Conservation (phyloP, 2,888 invertebrate species). For the Ophion ellenae region DNA sequence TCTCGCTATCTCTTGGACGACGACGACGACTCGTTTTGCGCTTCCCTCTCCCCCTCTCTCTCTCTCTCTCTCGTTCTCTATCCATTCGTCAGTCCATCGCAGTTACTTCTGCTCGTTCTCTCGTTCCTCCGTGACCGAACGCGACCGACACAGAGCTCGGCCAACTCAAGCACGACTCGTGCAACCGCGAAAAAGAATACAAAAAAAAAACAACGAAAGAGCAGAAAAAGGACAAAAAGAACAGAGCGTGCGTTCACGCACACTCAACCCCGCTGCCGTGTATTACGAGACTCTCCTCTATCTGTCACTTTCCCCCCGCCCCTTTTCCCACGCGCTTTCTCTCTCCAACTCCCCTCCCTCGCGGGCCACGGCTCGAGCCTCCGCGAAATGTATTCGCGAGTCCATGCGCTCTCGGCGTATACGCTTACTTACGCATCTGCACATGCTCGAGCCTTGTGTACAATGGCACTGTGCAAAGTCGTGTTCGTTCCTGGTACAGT, state of each 20-base stretch:
- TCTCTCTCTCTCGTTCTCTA: conserved; percentile 27
- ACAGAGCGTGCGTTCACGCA: conserved; percentile 55
- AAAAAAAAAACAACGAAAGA: not conserved
- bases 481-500: conserved; percentile 31
- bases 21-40: conserved; percentile 53
- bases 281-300: conserved; percentile 32
- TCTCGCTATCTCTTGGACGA: conserved; percentile 57
- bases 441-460: conserved; percentile 29
- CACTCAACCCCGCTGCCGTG: conserved; percentile 24
- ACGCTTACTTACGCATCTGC: conserved; percentile 33
- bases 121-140: conserved; percentile 70
- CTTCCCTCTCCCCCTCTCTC: conserved; percentile 48
- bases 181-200: conserved; percentile 51
- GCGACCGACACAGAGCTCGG: conserved; percentile 73
- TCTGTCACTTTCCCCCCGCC: conserved; percentile 5
- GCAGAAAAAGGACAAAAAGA: not conserved
- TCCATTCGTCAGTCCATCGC: conserved; percentile 44
- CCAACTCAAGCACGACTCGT: conserved; percentile 76
- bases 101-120: conserved; percentile 49
- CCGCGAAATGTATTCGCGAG: conserved; percentile 48
- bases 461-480: conserved; percentile 27
- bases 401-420: conserved; percentile 29
- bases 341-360: conserved; percentile 6
- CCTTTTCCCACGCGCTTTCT: conserved; percentile 9
- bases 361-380: conserved; percentile 13